Base-by-base conservation (phyloP, 2,113 vertebrate species). In the Donacobius atricapilla region DNA sequence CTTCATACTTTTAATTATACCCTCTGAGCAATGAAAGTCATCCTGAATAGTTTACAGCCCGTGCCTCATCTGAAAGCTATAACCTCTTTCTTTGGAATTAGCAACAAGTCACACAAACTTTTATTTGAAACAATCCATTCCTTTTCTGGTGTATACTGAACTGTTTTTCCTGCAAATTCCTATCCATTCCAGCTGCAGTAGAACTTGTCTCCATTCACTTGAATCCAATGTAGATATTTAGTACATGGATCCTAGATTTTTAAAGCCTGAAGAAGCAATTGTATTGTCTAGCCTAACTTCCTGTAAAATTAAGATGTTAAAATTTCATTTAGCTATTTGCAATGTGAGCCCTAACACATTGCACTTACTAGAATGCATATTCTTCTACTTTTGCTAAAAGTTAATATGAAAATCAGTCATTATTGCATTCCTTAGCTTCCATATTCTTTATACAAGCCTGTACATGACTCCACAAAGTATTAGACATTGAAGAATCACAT, bases 61-160 rank as follows among this genome's bases (percentile, higher is more conserved):
- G 0, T 69, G 53, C 61, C 53, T 64, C 83, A 61, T 92, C 85
- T 75, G 79, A 22, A n/a, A 90, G 25, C 16, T 83, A 89, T 91
- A 97, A 53, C 69, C 35, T 78, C 73, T 82, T 76, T 79, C 39
- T 48, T 60, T 80, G 53, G 73, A 66, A 57, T 83, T 85, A 83
- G 75, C 47, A 93, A 65, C 65, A 75, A 86, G 80, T 95, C 94
- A 96, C 75, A 96, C 87, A 95, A 75, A 61, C 79, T 97, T 95
- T 96, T 96, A 89, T 95, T 95, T 97, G 93, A 97, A 93, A 96
- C 14, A 88, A 91, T 14, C 75, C 93, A 94, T 94, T 96, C 95
- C 75, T 95, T 94, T 95, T 66, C 94, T 96, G 82, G 8, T 85
- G 80, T 93, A 83, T 90, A 96, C 63, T 45, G 35, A 77, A 63